These are phyloP conservation scores for Formica exsecta DNA, from an alignment of 1,140 invertebrate species.

Conservation along the genomic window DNA sequence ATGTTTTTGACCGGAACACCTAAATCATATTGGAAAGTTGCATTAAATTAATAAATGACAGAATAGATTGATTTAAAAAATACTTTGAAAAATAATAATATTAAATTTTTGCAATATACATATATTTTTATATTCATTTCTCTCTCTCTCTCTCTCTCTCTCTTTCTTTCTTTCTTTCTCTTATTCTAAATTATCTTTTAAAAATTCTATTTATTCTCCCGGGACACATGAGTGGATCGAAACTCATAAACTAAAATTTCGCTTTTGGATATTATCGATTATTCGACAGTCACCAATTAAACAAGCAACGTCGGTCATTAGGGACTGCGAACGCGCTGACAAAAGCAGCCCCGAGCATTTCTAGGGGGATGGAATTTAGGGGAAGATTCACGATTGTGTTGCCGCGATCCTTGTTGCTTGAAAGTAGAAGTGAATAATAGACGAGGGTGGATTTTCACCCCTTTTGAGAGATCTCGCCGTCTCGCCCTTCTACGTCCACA, in stretches of 20 bases:
- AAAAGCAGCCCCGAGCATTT: constrained; percentile 27
- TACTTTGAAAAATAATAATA: not conserved
- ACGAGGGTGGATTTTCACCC: constrained; percentile 67
- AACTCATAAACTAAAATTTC: constrained; percentile 1
- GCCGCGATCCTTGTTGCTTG: constrained; percentile 68
- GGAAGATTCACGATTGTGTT: constrained; percentile 63
- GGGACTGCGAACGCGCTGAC: constrained; percentile 51
- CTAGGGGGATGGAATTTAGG: constrained; percentile 36
- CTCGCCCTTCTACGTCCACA: not conserved
- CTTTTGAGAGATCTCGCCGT: constrained; percentile 39
- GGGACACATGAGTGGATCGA: not conserved
- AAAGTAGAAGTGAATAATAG: constrained; percentile 55
- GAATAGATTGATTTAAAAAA: not conserved
- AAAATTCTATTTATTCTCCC: not conserved
- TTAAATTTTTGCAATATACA: not conserved
- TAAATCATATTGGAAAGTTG: constrained; percentile 57
- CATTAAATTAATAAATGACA: not conserved
- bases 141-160: too few relatives aligned
- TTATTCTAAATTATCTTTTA: not conserved
- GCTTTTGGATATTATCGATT: constrained; percentile 65
- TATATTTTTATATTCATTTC: too few relatives aligned
- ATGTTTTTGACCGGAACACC: constrained; percentile 84
- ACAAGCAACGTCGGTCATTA: constrained; percentile 71
- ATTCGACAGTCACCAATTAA: constrained; percentile 65
- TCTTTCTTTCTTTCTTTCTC: not conserved